Base-by-base conservation (phyloP, 2,888 invertebrate species). In the Gymnoscelis rufifasciata region DNA sequence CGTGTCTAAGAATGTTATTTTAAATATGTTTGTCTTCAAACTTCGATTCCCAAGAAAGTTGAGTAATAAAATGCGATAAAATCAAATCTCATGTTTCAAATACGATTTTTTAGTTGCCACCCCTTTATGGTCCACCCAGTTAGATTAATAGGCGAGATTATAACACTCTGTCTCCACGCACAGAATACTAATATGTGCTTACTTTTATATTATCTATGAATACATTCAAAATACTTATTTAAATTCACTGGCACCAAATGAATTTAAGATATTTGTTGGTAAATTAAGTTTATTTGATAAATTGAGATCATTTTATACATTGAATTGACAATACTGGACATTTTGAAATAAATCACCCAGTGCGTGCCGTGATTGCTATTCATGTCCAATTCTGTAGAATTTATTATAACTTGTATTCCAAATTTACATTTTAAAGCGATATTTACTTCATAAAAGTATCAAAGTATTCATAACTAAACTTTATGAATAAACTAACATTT, bases 241-340 rank as follows among this genome's bases (percentile, higher is more conserved):
- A 19, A 19, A 19, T 2, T 19, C 19, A n/a, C n/a, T n/a, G n/a
- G n/a, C n/a, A n/a, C n/a, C n/a, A n/a, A n/a, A n/a, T n/a, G n/a
- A n/a, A n/a, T n/a, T n/a, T n/a, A n/a, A n/a, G n/a, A n/a, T n/a
- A n/a, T n/a, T n/a, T n/a, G n/a, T n/a, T n/a, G n/a, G n/a, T n/a
- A n/a, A n/a, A n/a, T n/a, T 10, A 15, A 33, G 14, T 33, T 15
- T 33, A 30, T 30, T 33, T n/a, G 15, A 15, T 15, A 15, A 33
- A 15, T 15, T n/a, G 63, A 42, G 54, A 47, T 39, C 59, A 51
- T 38, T 5, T 45, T 51, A 49, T 57, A 64, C 43, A 42, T 51
- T 50, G 63, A 63, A 66, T 67, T 14, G 13, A 45, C 60, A 62
- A 58, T 48, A 30, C 33, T 1, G 8, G 15, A 26, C 40, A 51